Evolutionary conservation across 2,888 invertebrate species (phyloP), one percentile per base, ranked within the genome.

Genomic region (Poecilus cupreus): DNA sequence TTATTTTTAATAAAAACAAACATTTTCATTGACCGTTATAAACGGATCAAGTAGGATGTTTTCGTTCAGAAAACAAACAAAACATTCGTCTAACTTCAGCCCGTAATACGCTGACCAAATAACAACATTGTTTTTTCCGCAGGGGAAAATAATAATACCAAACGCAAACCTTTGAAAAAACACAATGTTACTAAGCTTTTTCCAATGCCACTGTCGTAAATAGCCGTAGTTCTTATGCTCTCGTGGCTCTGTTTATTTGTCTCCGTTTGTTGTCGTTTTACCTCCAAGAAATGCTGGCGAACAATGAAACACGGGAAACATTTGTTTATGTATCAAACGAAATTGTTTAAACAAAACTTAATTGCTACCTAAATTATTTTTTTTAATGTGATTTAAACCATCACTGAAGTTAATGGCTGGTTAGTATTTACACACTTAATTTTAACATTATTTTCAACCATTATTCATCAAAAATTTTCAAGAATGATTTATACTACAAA

Each of bases 11-110:
- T 68, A 37, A 68, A 68, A 68, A 37, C 64, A 68, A 68, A 68
- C 37, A 68, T 68, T 68, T 68, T 68, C 64, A 68, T 39, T 68
- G 64, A 68, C 37, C 37, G 64, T 68, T 68, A 68, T 68, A 68
- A 68, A 68, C 64, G 64, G 64, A 68, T 68, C 32, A 68, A 37
- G 64, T 37, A 68, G 37, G 32, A 68, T 68, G 37, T 68, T 37
- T 68, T 37, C 37, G 37, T 37, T 68, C 11, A 18, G 37, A 68
- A 68, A 68, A 68, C 20, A 68, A 68, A 68, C 37, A 68, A 37
- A 68, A 68, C 64, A 37, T 68, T 37, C 64, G 32, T 68, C 64
- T 68, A 11, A 37, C 64, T 68, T 68, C 20, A 26, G 64, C 10
- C 16, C 37, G 64, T 68, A 37, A 68, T 68, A 37, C 64, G 64